phyloP scores from a whole-genome alignment of 2,888 invertebrate genomes.

The Tupiocoris notatus region DNA sequence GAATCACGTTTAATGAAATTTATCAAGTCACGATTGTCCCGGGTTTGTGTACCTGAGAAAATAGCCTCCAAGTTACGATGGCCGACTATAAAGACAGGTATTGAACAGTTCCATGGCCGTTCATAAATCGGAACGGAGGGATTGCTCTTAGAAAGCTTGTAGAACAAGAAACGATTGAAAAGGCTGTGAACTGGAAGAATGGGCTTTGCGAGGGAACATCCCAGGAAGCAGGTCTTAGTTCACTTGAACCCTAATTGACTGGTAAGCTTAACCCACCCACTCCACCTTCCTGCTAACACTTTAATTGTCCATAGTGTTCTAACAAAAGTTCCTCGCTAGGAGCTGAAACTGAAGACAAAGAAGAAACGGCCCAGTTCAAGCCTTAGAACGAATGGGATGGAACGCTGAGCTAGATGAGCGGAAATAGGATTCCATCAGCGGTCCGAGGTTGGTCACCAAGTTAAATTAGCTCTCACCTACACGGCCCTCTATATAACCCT shows the following conservation, averaged over 20 bases:
- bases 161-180: conserved; percentile 41
- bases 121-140: too few species aligned
- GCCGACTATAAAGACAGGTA: too few species aligned
- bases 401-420: not conserved
- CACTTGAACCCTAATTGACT: conserved; percentile 37
- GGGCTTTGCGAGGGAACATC: not conserved
- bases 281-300: conserved; percentile 7
- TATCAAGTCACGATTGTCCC: too few species aligned
- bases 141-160: conserved; percentile 4
- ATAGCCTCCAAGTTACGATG: too few species aligned
- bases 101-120: too few species aligned
- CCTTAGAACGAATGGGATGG: not conserved
- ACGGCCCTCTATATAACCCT: too few species aligned
- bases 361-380: not conserved
- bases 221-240: not conserved
- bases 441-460: conserved; percentile 5
- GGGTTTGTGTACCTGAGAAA: too few species aligned
- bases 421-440: not conserved
- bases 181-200: conserved; percentile 34
- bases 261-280: conserved; percentile 1
- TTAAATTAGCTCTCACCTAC: conserved; percentile 36
- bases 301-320: conserved; percentile 32
- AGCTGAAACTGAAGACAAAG: not conserved
- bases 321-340: conserved; percentile 28
- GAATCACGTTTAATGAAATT: too few species aligned